These are phyloP conservation scores for Sebastes variabilis DNA, from an alignment of 2,797 vertebrate species.

Conservation along the genomic window DNA sequence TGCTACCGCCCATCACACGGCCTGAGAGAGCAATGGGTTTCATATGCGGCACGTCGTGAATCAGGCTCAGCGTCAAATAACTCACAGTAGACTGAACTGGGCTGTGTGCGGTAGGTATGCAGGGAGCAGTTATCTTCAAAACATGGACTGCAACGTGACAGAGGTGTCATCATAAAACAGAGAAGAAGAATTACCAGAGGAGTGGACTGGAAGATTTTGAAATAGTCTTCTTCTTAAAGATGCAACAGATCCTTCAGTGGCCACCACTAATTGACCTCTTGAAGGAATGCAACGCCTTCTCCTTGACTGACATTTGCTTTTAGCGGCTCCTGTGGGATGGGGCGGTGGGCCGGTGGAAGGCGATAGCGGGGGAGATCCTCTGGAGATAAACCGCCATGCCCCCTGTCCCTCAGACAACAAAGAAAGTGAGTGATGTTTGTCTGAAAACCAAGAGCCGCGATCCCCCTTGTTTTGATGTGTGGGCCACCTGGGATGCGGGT, in stretches of 20 bases:
- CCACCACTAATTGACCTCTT: conserved; percentile 78
- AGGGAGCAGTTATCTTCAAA: conserved; percentile 5
- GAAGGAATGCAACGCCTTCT: conserved; percentile 78
- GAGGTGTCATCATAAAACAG: not conserved
- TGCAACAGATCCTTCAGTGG: conserved; percentile 55
- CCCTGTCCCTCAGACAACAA: conserved; percentile 81
- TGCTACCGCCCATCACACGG: conserved; percentile 35
- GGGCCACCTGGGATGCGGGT: conserved; percentile 85
- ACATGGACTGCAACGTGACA: conserved; percentile 16
- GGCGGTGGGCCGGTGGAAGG: conserved; percentile 70
- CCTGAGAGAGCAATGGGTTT: conserved; percentile 42
- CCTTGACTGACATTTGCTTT: conserved; percentile 84
- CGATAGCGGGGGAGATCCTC: conserved; percentile 74
- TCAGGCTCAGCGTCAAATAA: conserved; percentile 36
- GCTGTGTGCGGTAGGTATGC: conserved; percentile 36
- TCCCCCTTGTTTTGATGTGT: conserved; percentile 85
- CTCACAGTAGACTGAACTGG: conserved; percentile 22
- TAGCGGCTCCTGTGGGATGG: conserved; percentile 79
- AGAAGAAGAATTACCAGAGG: not conserved
- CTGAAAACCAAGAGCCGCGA: conserved; percentile 81
- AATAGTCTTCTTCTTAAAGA: conserved; percentile 16
- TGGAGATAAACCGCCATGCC: conserved; percentile 76
- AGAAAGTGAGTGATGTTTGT: conserved; percentile 86
- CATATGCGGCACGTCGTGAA: conserved; percentile 46
- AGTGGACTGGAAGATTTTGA: not conserved